These are phyloP conservation scores for Dinothrombium tinctorium DNA, from an alignment of 1,140 invertebrate genomes.

Conservation along the genomic window DNA sequence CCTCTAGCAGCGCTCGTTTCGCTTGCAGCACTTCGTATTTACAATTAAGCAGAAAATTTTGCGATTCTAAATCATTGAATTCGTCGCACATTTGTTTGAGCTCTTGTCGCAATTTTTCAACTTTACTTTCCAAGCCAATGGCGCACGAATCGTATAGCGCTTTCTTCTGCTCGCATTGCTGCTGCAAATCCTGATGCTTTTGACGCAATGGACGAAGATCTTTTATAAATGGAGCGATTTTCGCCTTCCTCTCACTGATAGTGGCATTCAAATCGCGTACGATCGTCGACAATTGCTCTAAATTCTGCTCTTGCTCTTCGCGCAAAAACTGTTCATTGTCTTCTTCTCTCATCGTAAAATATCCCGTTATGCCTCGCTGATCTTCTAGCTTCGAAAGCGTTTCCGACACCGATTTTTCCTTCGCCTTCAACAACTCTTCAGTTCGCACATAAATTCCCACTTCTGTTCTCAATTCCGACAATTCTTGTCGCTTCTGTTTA, in stretches of 20 bases:
- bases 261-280: constrained; percentile 28
- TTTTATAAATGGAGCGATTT: constrained; percentile 35
- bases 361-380: constrained; percentile 28
- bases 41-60: neutral
- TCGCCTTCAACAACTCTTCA: constrained; percentile 29
- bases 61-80: neutral
- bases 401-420: constrained; percentile 14
- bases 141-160: constrained; percentile 30
- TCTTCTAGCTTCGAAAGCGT: constrained; percentile 17
- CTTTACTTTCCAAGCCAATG: constrained; percentile 29
- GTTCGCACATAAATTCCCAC: constrained; percentile 36
- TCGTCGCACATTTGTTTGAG: constrained; percentile 3
- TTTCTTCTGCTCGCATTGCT: constrained; percentile 32
- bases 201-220: constrained; percentile 33
- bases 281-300: constrained; percentile 32
- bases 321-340: constrained; percentile 31
- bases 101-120: constrained; percentile 31
- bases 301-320: constrained; percentile 29
- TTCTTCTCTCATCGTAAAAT: constrained; percentile 27
- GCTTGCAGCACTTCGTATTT: neutral
- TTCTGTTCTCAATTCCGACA: constrained; percentile 43
- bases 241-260: constrained; percentile 30
- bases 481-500: constrained; percentile 44
- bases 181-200: constrained; percentile 27
- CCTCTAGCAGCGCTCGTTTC: neutral